Percentiles rank a stretch among this genome's conserved stretches.
Evolutionary conservation across 2,797 vertebrate species (phyloP).

Genomic region (Rhynchonycteris naso): DNA sequence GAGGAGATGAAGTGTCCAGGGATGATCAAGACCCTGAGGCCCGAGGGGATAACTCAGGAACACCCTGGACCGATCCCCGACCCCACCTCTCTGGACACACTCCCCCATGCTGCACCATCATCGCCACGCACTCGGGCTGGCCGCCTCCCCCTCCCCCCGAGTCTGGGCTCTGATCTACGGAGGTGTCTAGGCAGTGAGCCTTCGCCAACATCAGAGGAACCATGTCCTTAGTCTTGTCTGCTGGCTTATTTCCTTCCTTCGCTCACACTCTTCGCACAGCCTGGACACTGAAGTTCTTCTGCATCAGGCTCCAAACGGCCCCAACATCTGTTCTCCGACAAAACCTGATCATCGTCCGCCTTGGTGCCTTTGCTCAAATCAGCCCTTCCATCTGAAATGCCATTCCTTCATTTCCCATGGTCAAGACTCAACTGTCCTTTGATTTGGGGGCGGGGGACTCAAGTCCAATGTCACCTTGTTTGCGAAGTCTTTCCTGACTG

Average conservation of each 20-base stretch:
- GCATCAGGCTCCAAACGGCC: neutral
- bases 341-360: neutral
- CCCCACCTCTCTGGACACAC: neutral
- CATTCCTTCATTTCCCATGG: neutral
- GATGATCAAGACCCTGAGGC: neutral
- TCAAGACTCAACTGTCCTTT: neutral
- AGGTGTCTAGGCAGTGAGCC: neutral
- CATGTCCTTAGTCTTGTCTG: neutral
- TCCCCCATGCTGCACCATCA: neutral
- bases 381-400: neutral
- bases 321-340: neutral
- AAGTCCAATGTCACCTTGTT: conserved; percentile 27
- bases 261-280: neutral
- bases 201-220: neutral
- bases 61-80: neutral
- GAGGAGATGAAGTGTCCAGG: neutral
- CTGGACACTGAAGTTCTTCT: neutral
- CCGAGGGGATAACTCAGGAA: too few species aligned
- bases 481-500: neutral
- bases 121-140: neutral
- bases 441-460: neutral
- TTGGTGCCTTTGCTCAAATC: neutral
- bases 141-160: too few species aligned
- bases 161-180: neutral
- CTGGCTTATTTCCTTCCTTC: neutral